These are phyloP conservation scores for Sebastes nivosus DNA, from an alignment of 2,797 vertebrate genomes.

Conservation along the genomic window DNA sequence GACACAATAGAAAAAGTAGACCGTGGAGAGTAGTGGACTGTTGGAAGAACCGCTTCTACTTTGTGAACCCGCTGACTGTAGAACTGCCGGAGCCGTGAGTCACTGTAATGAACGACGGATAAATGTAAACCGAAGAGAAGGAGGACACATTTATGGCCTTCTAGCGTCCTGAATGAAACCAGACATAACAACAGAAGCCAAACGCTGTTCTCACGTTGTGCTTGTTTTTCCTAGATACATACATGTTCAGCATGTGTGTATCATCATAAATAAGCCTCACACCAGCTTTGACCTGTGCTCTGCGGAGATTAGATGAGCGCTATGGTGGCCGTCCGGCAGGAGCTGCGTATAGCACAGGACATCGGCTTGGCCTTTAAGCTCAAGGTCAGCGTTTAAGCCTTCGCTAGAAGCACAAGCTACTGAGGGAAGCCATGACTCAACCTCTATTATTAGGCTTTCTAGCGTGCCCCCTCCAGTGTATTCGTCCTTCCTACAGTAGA, in stretches of 20 bases:
- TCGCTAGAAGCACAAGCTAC: constrained; percentile 41
- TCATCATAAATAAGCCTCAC: constrained; percentile 39
- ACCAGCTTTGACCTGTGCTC: constrained; percentile 25
- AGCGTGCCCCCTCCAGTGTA: constrained; percentile 13
- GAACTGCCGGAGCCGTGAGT: constrained; percentile 16
- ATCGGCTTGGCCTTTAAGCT: constrained; percentile 66
- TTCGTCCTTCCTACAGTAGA: constrained; percentile 38
- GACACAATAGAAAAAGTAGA: constrained; percentile 71
- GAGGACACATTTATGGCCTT: constrained; percentile 47
- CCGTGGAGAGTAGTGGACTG: constrained; percentile 66
- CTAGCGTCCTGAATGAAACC: constrained; percentile 56
- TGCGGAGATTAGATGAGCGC: constrained; percentile 50
- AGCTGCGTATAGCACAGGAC: constrained; percentile 56
- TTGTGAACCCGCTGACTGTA: constrained; percentile 8
- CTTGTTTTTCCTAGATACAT: background rate
- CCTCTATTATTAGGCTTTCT: constrained; percentile 63
- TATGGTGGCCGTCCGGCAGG: constrained; percentile 29
- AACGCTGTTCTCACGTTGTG: constrained; percentile 2
- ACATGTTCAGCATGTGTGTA: background rate
- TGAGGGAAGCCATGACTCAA: constrained; percentile 46
- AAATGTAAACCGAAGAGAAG: constrained; percentile 51
- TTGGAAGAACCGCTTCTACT: constrained; percentile 40
- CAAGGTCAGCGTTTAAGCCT: constrained; percentile 71
- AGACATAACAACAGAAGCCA: constrained; percentile 51
- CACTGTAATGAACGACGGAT: constrained; percentile 31